Conservation (phyloP, 2,113 vertebrate species). For the Deroptyus accipitrinus region DNA sequence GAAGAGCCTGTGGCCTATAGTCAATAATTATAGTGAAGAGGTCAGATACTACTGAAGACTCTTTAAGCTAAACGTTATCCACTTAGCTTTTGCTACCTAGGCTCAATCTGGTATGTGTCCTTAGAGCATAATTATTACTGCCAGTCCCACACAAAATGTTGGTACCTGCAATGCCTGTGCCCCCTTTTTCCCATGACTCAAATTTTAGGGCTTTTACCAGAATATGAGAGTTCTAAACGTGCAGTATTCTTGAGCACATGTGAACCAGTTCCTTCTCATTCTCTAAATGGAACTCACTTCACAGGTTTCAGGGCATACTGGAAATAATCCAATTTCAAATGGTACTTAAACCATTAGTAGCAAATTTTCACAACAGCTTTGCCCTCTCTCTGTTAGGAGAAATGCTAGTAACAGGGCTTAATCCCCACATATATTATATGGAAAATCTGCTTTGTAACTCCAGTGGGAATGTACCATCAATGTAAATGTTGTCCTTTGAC, state of each 20-base stretch:
- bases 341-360: not conserved
- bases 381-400: not conserved
- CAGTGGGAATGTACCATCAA: not conserved
- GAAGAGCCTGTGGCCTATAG: not conserved
- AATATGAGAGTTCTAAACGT: not conserved
- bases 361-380: not conserved
- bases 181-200: not conserved
- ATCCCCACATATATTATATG: not conserved
- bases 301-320: not conserved
- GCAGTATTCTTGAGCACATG: not conserved
- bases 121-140: not conserved
- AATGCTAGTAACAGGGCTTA: not conserved
- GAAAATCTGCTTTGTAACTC: not conserved
- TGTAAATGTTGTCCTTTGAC: not conserved
- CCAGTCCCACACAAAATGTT: not conserved
- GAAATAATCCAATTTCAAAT: not conserved
- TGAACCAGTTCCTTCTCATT: not conserved
- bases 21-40: not conserved
- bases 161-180: not conserved
- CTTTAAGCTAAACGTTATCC: not conserved
- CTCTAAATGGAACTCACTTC: not conserved
- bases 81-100: not conserved
- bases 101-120: fast-evolving
- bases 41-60: not conserved
- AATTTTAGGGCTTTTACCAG: not conserved